phyloP scores from a whole-genome alignment of 2,113 vertebrate genomes.

The Pygoscelis adeliae region DNA sequence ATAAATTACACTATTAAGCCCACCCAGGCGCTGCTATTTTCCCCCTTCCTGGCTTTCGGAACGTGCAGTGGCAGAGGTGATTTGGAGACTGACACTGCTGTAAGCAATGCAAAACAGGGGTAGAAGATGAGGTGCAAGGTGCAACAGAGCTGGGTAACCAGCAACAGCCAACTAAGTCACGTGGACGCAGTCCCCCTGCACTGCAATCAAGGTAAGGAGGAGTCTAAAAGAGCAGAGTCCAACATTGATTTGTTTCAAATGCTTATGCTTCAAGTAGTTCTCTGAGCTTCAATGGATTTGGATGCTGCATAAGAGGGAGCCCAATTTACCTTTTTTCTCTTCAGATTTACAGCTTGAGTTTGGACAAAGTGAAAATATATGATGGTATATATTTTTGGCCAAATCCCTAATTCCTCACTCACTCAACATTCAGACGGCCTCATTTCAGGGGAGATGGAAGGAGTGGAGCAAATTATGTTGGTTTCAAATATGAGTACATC shows the following conservation, averaged over 20 bases:
- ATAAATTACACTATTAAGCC: not conserved
- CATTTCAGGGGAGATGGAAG: not conserved
- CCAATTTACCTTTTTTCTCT: not conserved
- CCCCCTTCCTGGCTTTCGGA: not conserved
- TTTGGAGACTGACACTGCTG: not conserved
- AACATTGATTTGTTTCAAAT: not conserved
- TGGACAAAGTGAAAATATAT: not conserved
- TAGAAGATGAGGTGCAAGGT: not conserved
- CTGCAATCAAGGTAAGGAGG: not conserved
- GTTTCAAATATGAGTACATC: not conserved
- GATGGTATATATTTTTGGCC: not conserved
- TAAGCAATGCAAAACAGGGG: not conserved
- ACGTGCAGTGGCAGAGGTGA: not conserved
- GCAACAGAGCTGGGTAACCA: not conserved
- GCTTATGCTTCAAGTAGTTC: not conserved
- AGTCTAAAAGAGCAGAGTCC: not conserved
- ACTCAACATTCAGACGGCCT: not conserved
- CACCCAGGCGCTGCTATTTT: not conserved
- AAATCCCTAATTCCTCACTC: not conserved
- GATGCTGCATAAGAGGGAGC: not conserved
- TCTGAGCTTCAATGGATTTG: not conserved
- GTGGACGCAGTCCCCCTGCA: fast-evolving
- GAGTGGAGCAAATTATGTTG: not conserved
- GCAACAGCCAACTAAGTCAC: not conserved
- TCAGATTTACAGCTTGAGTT: not conserved